Base-by-base conservation (phyloP, 2,888 invertebrate genomes). In the Byasa hedistus region DNA sequence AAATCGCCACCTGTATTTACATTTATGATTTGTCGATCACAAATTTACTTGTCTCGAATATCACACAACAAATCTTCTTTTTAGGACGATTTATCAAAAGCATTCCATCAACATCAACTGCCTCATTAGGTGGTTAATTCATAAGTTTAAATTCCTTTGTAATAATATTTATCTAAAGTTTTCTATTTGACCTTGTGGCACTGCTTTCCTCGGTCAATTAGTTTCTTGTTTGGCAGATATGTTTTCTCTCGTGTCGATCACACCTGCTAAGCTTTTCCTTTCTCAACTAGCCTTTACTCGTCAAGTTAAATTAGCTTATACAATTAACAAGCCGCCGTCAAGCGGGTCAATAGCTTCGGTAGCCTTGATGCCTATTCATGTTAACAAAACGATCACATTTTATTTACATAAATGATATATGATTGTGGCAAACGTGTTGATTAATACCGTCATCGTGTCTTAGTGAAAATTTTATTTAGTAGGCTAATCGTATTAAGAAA, bases 161-260 rank as follows among this genome's bases (percentile, higher is more conserved):
- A n/a, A n/a, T 63, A 51, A 61, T 61, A 8, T 54, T 54, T 52
- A 59, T 55, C 22, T 56, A 21, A 60, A 65, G 48, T 55, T 65
- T 59, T 60, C 55, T 51, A 48, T 56, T 59, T 56, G 58, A 66
- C 62, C 62, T 66, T 66, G 52, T 36, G 44, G 27, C 48, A 27
- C 8, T 48, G 27, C 27, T 63, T 63, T 58, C 24, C 23, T 32
- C 58, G 15, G 57, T 19, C 10, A 19, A 44, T 21, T 61, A 52
- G 19, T 4, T 17, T 57, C 27, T 66, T 57, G 39, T 66, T 62
- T 61, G 12, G 22, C 10, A 8, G 23, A 48, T 48, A 44, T 51
- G 36, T 57, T 66, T 66, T 54, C 66, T 54, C 39, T 54, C 57
- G 48, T 22, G 12, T 55, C 57, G 51, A 32, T 63, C 32, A 23